Evolutionary conservation across 1,140 invertebrate species (phyloP), one percentile per base, ranked within the genome.

Genomic region (Apis laboriosa): DNA sequence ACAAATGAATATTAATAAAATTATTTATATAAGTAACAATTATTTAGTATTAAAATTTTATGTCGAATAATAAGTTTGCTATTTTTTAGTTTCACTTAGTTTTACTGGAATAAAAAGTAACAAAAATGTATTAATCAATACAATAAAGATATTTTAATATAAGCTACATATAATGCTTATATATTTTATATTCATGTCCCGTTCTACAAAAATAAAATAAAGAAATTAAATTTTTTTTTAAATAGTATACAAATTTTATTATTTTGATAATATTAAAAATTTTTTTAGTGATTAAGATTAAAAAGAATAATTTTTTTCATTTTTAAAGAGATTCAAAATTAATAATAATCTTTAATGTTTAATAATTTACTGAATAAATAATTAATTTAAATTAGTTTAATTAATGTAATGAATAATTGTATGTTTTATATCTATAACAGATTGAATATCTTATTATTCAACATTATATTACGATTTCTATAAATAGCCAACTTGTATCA

Each of bases 401-500:
- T 83, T 34, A 72, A 4, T 61, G 51, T 49, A 84, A 74, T 86
- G 72, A 86, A 67, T 72, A 63, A 77, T 80, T 64, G 60, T 76
- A 84, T 53, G 19, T 49, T 66, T n/a, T 87, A 78, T 72, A 17
- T 77, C n/a, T 58, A 79, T 84, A 84, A 84, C 58, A 81, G 51
- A 84, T 81, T 87, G 24, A 61, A 68, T 84, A 74, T 78, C 72
- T 81, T 63, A 77, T 84, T 67, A 43, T 43, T 43, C 34, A 79
- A 82, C 55, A 63, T 79, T 87, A 79, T 74, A 87, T 72, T 75
- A 78, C 9, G 77, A 76, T 55, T 87, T 87, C 81, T 85, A 84
- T 61, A 66, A 87, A 88, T 75, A 87, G 75, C 64, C 78, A 87
- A 87, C 82, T 83, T 84, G 66, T 86, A 71, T 84, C 85, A 84